Evolutionary conservation across 2,113 vertebrate species (phyloP).

Genomic region (Clupea harengus): DNA sequence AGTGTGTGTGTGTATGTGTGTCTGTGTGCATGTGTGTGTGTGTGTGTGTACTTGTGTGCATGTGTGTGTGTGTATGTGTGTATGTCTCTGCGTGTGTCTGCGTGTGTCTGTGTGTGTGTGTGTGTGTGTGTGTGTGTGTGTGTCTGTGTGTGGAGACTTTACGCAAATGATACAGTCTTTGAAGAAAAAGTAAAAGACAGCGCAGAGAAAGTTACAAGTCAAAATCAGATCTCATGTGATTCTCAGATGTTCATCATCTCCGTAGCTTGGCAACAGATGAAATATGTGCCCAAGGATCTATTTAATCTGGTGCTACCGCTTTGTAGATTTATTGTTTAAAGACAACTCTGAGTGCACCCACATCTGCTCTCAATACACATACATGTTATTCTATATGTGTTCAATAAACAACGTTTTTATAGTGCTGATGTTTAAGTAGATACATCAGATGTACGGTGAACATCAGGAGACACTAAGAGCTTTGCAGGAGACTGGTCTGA

Average conservation of each 20-base stretch:
- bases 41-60: neutral
- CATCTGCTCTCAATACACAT: neutral
- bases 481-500: neutral
- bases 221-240: neutral
- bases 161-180: neutral
- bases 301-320: neutral
- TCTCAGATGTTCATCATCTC: neutral
- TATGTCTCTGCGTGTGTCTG: neutral
- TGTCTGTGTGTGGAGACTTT: neutral
- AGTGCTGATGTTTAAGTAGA: neutral
- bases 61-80: neutral
- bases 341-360: neutral
- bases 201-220: neutral
- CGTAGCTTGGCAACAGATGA: neutral
- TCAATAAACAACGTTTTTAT: neutral
- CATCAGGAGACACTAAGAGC: neutral
- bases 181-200: neutral
- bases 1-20: conserved; percentile 9
- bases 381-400: neutral
- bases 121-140: neutral
- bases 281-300: neutral
- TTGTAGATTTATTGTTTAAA: conserved; percentile 14
- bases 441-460: neutral
- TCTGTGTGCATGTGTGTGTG: neutral
- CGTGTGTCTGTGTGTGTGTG: neutral